Base-by-base conservation (phyloP, 1,140 invertebrate genomes). In the Drosophila orosa region DNA sequence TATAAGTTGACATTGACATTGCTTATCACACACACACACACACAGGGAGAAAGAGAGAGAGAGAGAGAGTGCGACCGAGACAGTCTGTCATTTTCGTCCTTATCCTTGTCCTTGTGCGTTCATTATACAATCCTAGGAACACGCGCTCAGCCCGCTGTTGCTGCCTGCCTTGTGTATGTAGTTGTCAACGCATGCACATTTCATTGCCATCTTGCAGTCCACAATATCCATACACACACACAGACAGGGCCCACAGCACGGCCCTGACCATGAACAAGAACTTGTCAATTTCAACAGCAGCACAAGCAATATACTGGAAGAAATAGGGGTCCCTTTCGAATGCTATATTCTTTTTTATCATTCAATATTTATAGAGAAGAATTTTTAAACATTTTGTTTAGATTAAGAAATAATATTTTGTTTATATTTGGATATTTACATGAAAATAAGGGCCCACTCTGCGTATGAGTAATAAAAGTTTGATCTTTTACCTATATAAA, bases 201-300 rank as follows among this genome's bases (percentile, higher is more conserved):
- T 74, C 68, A 82, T 65, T 81, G 78, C 62, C 79, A 76, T 37
- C 56, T 72, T 29, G 62, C 66, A 69, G 66, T 35, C 66, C 47
- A 57, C 65, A 47, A 33, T 54, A 37, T 54, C 29, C 37, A 37
- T 22, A 37, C 24, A 37, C 22, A 44, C 12, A 35, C 29, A 22
- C 15, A 29, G 4, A 27, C 39, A 42, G 29, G 52, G 27, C 37
- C 67, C 67, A 57, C 72, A 85, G 63, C 60, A 63, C 65, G 84
- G 55, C 62, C 71, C 52, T 87, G 80, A 67, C 84, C 84, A 82
- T 89, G 69, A 87, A 83, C 80, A 69, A 58, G 69, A 80, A 80
- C 77, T 78, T 87, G 84, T 80, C 68, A 83, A 83, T 80, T 71
- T 54, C 84, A 74, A 48, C 63, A 80, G 68, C 29, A 52, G 39